Evolutionary conservation across 2,797 vertebrate genomes (phyloP).

Genomic region (Lacerta viridis): DNA sequence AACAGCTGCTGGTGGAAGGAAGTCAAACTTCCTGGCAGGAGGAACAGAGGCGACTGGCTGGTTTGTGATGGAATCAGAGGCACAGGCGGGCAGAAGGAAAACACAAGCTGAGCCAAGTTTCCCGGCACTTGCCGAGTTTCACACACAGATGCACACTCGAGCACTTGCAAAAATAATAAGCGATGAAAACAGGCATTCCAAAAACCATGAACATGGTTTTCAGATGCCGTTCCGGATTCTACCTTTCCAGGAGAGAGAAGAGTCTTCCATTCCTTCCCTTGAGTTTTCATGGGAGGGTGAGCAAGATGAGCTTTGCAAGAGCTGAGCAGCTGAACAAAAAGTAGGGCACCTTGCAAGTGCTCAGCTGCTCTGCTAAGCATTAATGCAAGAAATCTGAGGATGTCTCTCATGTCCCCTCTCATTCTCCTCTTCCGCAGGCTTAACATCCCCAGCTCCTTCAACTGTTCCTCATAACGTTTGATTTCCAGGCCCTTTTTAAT

Average conservation of each 20-base stretch:
- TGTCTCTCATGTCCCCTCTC: no score
- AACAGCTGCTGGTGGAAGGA: slow-evolving; percentile 17
- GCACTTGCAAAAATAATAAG: background rate
- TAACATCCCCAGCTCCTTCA: no score
- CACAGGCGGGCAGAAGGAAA: background rate
- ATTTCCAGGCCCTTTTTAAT: no score
- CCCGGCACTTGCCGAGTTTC: background rate
- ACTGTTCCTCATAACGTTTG: no score
- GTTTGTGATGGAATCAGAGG: background rate
- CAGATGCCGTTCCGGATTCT: background rate
- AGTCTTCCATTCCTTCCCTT: background rate
- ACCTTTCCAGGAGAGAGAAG: background rate
- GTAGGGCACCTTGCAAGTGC: background rate
- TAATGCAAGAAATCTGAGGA: background rate
- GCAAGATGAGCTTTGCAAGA: background rate
- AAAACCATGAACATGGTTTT: background rate
- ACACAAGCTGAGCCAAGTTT: background rate
- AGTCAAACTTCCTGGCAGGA: slow-evolving; percentile 20
- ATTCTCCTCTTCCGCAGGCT: no score
- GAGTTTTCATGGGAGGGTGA: background rate
- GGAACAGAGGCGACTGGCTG: background rate
- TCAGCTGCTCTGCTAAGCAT: background rate
- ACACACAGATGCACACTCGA: background rate
- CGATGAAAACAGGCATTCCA: background rate
- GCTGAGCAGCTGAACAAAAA: background rate